A percentile compares a stretch with the other conserved stretches of the same genome.
phyloP scores from a whole-genome alignment of 2,888 invertebrate genomes.

The Lasioglossum marginatum region DNA sequence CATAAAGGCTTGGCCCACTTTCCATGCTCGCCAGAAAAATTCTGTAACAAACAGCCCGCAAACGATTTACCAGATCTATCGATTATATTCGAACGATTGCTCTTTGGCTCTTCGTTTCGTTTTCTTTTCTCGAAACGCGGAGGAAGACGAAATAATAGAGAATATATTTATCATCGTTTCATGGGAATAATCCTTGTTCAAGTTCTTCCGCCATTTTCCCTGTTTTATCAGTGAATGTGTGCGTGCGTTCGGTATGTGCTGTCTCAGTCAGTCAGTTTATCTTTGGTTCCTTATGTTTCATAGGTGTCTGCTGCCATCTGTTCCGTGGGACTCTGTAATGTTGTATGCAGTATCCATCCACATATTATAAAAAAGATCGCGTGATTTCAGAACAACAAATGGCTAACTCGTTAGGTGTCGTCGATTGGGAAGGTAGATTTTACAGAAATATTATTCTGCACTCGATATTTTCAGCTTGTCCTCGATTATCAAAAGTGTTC shows the following conservation, averaged over 20 bases:
- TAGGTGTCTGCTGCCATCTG: conserved; percentile 47
- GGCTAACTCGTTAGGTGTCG: conserved; percentile 74
- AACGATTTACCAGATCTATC: neutral
- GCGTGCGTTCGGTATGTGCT: neutral
- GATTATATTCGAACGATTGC: neutral
- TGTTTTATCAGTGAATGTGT: neutral
- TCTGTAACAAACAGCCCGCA: neutral
- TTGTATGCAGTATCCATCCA: conserved; percentile 30
- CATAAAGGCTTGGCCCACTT: neutral
- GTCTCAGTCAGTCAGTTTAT: conserved; percentile 12
- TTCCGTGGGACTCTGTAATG: conserved; percentile 45
- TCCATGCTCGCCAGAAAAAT: neutral
- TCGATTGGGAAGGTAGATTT: conserved; percentile 80
- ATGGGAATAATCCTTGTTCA: conserved; percentile 8
- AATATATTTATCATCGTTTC: neutral
- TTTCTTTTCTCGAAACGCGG: neutral
- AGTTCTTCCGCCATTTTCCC: conserved; percentile 15
- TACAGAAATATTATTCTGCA: conserved; percentile 14
- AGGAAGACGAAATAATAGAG: neutral
- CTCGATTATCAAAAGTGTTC: neutral
- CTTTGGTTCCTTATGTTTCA: neutral
- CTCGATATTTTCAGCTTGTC: neutral
- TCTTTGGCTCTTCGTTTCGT: neutral
- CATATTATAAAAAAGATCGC: conserved; percentile 30
- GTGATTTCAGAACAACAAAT: conserved; percentile 69